Evolutionary conservation across 2,797 vertebrate species (phyloP), one percentile per base, ranked within the genome.

Genomic region (Lutjanus argentimaculatus): DNA sequence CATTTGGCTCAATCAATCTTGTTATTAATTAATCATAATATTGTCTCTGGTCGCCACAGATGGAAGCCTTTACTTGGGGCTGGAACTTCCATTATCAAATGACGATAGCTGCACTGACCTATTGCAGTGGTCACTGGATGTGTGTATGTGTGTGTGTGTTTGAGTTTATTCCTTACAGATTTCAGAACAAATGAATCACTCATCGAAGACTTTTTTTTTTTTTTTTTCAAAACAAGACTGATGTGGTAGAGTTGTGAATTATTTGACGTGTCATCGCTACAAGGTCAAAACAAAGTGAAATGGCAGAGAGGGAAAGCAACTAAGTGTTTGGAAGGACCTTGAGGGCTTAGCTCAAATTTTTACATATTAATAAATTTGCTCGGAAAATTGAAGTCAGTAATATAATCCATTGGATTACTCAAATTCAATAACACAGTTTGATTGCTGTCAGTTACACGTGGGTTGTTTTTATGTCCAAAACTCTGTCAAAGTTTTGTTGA

Each of bases 1-100:
- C 85, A 91, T 93, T 92, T 93, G 88, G 91, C 91, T 56, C 90
- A 90, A 92, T 95, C 92, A 90, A 87, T 91, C 89, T 75, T 78
- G 82, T 88, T 90, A 87, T 92, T 92, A 92, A 93, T 94, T 92
- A 92, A 94, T 94, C 91, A 92, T 77, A 90, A 90, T 89, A 88
- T 91, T 93, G 92, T 89, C 87, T 88, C 87, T 83, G 77, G 77
- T 88, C 79, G 80, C 84, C 84, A 84, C 90, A 92, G 87, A 90
- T 91, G 90, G 89, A 92, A 91, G 74, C 75, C 74, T 82, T 92
- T 80, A 73, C 53, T 67, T 17, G 9, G 75, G 57, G 71, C 84
- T 88, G 91, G 87, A 89, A 89, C 85, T 82, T 91, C 85, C 78
- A 89, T 89, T 91, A 92, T 92, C 80, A 86, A 70, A 90, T 89